Conservation (phyloP, 2,888 invertebrate genomes). For the Apamea anceps region DNA sequence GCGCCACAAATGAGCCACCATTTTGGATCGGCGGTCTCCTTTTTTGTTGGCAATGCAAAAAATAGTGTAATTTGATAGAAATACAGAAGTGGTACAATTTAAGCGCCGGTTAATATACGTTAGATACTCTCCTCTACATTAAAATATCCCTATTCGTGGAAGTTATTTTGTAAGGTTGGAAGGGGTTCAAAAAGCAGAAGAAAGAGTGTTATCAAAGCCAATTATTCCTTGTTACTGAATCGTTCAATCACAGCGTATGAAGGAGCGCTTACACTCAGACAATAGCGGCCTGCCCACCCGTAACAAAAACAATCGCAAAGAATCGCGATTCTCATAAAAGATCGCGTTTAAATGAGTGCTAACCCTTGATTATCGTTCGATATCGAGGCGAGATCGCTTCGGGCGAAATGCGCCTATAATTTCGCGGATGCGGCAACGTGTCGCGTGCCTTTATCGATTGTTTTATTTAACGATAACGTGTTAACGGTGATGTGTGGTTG, state of each 20-base stretch:
- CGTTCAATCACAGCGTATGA: constrained; percentile 39
- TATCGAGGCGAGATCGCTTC: constrained; percentile 66
- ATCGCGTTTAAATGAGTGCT: constrained; percentile 69
- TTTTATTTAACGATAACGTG: constrained; percentile 62
- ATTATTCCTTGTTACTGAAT: constrained; percentile 31
- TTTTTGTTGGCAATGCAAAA: too few relatives aligned
- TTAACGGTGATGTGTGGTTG: constrained; percentile 43
- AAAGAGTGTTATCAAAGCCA: background rate
- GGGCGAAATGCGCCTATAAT: constrained; percentile 67
- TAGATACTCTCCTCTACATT: too few relatives aligned
- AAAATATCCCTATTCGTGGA: background rate
- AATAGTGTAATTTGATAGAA: too few relatives aligned
- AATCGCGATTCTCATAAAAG: constrained; percentile 57
- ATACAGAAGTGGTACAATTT: too few relatives aligned
- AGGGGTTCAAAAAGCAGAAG: too few relatives aligned
- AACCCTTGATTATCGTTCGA: constrained; percentile 69
- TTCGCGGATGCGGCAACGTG: constrained; percentile 59
- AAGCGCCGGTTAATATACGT: too few relatives aligned
- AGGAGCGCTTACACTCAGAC: constrained; percentile 33
- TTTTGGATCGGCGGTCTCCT: too few relatives aligned
- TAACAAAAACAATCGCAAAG: constrained; percentile 42
- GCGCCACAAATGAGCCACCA: too few relatives aligned
- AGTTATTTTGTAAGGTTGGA: background rate
- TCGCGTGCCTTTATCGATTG: constrained; percentile 64
- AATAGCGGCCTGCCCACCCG: constrained; percentile 33